phyloP scores from a whole-genome alignment of 2,888 invertebrate species.

The Tenodera sinensis region DNA sequence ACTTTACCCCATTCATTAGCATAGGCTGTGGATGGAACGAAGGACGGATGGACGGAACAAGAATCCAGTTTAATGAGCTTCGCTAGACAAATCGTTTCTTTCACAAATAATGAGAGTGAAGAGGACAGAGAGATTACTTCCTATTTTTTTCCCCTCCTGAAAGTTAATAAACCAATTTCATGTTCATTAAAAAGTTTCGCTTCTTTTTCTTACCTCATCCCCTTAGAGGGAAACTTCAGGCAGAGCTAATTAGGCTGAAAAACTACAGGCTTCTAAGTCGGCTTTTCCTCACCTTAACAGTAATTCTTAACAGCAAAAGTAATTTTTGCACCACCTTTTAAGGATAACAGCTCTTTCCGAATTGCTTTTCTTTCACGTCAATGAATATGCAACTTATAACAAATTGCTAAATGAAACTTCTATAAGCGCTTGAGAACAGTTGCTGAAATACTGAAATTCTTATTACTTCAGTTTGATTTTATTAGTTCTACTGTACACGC shows the following conservation, averaged over 20 bases:
- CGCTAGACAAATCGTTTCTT: conserved; percentile 1
- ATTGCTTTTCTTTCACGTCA: neutral
- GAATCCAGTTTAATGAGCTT: neutral
- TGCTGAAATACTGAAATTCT: too few relatives aligned
- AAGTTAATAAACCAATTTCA: conserved; percentile 10
- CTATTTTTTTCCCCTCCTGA: neutral
- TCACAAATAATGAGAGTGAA: neutral
- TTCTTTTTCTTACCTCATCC: neutral
- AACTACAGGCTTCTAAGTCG: neutral
- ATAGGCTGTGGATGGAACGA: neutral
- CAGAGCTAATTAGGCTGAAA: neutral
- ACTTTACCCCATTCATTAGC: neutral
- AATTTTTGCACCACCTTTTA: neutral
- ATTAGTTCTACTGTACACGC: too few relatives aligned
- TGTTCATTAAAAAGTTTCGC: conserved; percentile 7
- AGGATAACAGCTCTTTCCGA: neutral
- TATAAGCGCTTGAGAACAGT: too few relatives aligned
- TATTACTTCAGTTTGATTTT: too few relatives aligned
- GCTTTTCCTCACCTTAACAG: neutral
- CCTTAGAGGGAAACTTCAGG: neutral
- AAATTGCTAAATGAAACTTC: too few relatives aligned
- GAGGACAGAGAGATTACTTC: neutral
- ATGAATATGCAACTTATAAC: too few relatives aligned
- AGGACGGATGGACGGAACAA: too few relatives aligned
- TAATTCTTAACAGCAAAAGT: too few relatives aligned